phyloP scores from a whole-genome alignment of 2,888 invertebrate genomes.

The Eupithecia vulgata region DNA sequence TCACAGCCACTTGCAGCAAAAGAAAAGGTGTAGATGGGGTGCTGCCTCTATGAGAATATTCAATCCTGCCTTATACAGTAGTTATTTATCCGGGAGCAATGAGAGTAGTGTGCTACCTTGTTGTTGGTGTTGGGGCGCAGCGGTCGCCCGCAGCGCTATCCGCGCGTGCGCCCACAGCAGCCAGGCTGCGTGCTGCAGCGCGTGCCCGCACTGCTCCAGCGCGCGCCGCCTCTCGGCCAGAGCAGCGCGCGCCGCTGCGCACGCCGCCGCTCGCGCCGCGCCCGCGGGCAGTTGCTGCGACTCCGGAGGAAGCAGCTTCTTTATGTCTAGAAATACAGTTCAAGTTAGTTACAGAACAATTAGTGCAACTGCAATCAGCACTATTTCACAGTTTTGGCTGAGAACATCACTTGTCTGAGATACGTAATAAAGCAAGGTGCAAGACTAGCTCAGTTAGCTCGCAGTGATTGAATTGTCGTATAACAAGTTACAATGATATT shows the following conservation, averaged over 20 bases:
- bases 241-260: slow-evolving; percentile 46
- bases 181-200: slow-evolving; percentile 89
- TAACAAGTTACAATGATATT: no score
- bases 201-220: slow-evolving; percentile 85
- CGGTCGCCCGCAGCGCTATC: slow-evolving; percentile 86
- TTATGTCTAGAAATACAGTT: slow-evolving; percentile 73
- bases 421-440: not conserved
- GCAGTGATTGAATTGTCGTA: no score
- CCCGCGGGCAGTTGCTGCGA: slow-evolving; percentile 47
- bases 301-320: slow-evolving; percentile 70
- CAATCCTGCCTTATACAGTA: not conserved
- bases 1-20: not conserved
- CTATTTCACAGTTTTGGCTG: not conserved
- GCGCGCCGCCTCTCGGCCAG: slow-evolving; percentile 73
- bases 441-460: not conserved
- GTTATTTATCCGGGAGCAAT: not conserved
- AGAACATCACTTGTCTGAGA: not conserved
- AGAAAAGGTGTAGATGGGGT: not conserved
- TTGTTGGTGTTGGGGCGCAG: slow-evolving; percentile 52
- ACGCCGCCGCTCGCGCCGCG: slow-evolving; percentile 57
- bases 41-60: not conserved
- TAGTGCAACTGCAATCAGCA: not conserved
- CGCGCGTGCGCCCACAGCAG: slow-evolving; percentile 91
- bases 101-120: slow-evolving; percentile 7
- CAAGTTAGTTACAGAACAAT: not conserved